phyloP scores from a whole-genome alignment of 1,140 invertebrate genomes.

The Drosophila aff. region DNA sequence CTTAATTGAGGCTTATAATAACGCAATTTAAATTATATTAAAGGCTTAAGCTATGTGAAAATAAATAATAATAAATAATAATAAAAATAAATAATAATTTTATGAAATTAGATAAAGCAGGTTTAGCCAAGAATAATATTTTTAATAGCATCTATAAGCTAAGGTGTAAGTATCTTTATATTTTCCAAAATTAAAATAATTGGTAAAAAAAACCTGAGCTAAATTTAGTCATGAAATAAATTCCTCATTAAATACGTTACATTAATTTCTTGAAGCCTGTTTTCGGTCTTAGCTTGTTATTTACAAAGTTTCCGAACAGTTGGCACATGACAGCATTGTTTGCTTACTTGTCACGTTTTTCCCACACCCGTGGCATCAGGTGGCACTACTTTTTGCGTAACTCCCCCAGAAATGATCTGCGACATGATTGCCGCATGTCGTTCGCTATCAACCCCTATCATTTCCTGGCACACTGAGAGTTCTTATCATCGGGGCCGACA shows the following conservation, averaged over 20 bases:
- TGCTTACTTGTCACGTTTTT: slow-evolving; percentile 11
- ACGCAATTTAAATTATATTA: too few species aligned
- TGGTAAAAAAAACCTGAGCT: not conserved
- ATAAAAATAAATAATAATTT: not conserved
- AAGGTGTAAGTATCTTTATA: too few species aligned
- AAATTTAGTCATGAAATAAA: not conserved
- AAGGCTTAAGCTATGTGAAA: not conserved
- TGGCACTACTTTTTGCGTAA: slow-evolving; percentile 13
- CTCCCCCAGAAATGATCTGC: slow-evolving; percentile 27
- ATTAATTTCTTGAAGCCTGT: not conserved
- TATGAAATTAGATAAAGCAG: too few species aligned
- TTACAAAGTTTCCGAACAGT: slow-evolving; percentile 9
- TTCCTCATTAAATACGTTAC: not conserved
- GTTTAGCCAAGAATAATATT: too few species aligned
- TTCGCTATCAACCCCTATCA: slow-evolving; percentile 26
- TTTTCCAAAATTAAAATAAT: not conserved
- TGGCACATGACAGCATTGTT: slow-evolving; percentile 3
- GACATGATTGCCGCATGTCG: slow-evolving; percentile 41
- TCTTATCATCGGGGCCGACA: slow-evolving; percentile 39
- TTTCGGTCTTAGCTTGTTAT: not conserved
- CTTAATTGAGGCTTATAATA: not conserved
- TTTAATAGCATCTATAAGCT: too few species aligned
- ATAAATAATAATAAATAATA: too few species aligned
- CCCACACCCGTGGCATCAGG: not conserved
- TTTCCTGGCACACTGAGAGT: slow-evolving; percentile 2